Conservation (phyloP, 2,113 vertebrate genomes). For the Phrynosoma blainvillii region DNA sequence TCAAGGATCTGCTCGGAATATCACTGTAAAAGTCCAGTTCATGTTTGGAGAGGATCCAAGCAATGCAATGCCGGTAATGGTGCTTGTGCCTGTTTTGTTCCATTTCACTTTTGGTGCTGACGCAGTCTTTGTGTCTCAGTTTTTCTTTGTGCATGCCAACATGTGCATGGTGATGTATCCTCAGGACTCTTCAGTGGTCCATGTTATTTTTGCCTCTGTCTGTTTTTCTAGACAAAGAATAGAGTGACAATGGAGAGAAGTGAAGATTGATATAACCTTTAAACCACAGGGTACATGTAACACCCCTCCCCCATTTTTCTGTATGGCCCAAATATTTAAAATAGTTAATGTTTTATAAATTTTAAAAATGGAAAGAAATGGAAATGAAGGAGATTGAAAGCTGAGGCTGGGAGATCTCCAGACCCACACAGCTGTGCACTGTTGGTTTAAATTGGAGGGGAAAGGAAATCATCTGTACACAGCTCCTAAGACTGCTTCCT, state of each 20-base stretch:
- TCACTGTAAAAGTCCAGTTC: slow-evolving; percentile 99
- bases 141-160: background rate
- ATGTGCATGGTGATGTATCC: too few relatives aligned
- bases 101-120: background rate
- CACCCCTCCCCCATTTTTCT: too few relatives aligned
- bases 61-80: slow-evolving; percentile 93
- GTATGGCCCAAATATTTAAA: too few relatives aligned
- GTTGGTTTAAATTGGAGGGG: too few relatives aligned
- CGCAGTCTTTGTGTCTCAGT: background rate
- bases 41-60: slow-evolving; percentile 97
- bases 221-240: background rate
- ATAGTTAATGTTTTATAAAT: too few relatives aligned
- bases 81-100: background rate
- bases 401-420: too few relatives aligned
- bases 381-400: too few relatives aligned
- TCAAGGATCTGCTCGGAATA: slow-evolving; percentile 97
- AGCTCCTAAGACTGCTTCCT: too few relatives aligned
- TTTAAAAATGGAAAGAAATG: too few relatives aligned
- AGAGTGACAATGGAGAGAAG: background rate
- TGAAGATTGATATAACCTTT: background rate
- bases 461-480: too few relatives aligned
- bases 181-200: background rate
- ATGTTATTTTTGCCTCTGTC: background rate
- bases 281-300: background rate
- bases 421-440: too few relatives aligned